Percentiles rank a stretch among this genome's conserved stretches.
These are phyloP conservation scores for Tipula lateralis DNA, from an alignment of 2,888 invertebrate genomes.

Conservation along the genomic window DNA sequence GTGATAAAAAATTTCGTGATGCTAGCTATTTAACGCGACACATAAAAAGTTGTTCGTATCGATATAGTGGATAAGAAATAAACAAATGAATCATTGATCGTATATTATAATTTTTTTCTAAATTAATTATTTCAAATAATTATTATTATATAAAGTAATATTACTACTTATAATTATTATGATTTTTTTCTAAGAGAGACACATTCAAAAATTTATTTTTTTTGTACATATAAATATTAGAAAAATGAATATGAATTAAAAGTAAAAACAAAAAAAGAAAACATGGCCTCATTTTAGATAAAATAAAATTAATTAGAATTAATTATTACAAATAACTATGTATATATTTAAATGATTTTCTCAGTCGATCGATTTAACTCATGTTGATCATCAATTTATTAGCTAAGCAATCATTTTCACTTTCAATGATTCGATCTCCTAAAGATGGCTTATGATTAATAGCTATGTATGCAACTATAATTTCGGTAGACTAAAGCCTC, in stretches of 20 bases:
- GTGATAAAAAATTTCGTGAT: conserved; percentile 29
- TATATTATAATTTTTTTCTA: neutral
- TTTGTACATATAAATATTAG: neutral
- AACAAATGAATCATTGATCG: neutral
- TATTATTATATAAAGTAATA: conserved; percentile 5
- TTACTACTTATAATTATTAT: conserved; percentile 2
- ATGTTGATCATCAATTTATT: neutral
- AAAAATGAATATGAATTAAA: neutral
- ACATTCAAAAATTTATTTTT: neutral
- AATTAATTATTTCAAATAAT: neutral
- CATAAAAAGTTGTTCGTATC: conserved; percentile 26
- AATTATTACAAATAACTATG: neutral
- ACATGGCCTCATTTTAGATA: conserved; percentile 3
- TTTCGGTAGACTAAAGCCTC: neutral
- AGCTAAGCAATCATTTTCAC: neutral
- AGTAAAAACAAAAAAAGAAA: neutral
- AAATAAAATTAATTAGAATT: neutral
- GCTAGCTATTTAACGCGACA: conserved; percentile 27
- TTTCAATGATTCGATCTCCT: neutral
- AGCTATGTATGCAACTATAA: neutral
- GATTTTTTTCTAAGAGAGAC: neutral
- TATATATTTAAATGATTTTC: neutral
- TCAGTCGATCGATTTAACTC: neutral
- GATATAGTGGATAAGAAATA: conserved; percentile 26
- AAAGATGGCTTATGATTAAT: neutral